Evolutionary conservation across 2,888 invertebrate species (phyloP).

Genomic region (Crepidodera aurea): DNA sequence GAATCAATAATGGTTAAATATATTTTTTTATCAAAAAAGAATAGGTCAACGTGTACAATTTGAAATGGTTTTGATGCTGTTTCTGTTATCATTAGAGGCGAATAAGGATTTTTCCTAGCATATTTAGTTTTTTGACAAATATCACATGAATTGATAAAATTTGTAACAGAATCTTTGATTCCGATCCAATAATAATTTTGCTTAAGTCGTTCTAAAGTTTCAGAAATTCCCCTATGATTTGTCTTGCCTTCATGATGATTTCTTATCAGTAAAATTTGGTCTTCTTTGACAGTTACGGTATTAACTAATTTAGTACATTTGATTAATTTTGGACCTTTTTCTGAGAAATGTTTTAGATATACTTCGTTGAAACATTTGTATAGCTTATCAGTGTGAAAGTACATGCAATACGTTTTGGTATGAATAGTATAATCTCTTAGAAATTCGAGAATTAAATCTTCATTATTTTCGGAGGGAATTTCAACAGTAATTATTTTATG

Average conservation of each 20-base stretch:
- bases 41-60: conserved; percentile 11
- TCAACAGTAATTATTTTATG: conserved; percentile 1
- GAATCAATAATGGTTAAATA: conserved; percentile 20
- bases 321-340: background rate
- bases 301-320: background rate
- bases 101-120: conserved; percentile 21
- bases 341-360: background rate
- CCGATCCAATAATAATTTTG: conserved; percentile 25
- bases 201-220: conserved; percentile 13
- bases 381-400: conserved; percentile 4
- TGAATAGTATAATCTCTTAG: conserved; percentile 6
- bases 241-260: conserved; percentile 15
- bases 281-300: conserved; percentile 5
- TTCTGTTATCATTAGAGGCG: conserved; percentile 19
- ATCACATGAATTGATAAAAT: conserved; percentile 20
- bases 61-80: conserved; percentile 26
- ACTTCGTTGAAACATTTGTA: conserved; percentile 2
- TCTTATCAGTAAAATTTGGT: conserved; percentile 19
- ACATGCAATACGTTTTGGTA: conserved; percentile 8
- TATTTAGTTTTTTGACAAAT: conserved; percentile 20
- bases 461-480: conserved; percentile 3
- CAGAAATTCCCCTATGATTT: conserved; percentile 21
- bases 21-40: background rate
- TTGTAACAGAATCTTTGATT: conserved; percentile 17
- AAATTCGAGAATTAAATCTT: conserved; percentile 3